Evolutionary conservation across 2,113 vertebrate species (phyloP).

Genomic region (Apus apus): DNA sequence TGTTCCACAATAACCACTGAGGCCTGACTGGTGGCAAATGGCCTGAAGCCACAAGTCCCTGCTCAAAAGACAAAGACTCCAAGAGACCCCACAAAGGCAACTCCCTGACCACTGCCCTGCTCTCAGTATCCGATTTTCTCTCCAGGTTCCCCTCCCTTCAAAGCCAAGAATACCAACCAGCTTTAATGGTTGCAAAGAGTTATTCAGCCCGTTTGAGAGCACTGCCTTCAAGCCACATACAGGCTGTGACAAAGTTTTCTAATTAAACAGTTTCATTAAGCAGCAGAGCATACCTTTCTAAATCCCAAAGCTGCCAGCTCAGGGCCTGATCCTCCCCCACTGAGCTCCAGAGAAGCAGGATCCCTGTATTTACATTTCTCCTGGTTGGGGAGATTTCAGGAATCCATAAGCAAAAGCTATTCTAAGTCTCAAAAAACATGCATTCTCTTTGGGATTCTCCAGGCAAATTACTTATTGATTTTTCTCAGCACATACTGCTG

Average conservation of each 20-base stretch:
- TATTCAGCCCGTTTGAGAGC: conserved; percentile 35
- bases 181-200: background rate
- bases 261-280: conserved; percentile 61
- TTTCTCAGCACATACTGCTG: conserved; percentile 9
- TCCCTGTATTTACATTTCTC: conserved; percentile 21
- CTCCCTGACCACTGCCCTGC: background rate
- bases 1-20: background rate
- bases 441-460: conserved; percentile 54
- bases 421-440: conserved; percentile 31
- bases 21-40: background rate
- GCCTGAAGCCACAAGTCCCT: background rate
- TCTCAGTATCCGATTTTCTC: background rate
- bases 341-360: background rate
- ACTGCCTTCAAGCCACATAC: background rate
- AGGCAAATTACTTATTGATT: conserved; percentile 63
- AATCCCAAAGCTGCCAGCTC: conserved; percentile 5
- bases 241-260: conserved; percentile 56
- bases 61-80: background rate
- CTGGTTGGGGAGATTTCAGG: background rate
- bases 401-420: conserved; percentile 60
- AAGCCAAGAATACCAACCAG: conserved; percentile 41
- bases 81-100: background rate
- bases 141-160: background rate
- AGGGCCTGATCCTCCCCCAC: background rate
- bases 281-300: background rate